phyloP scores from a whole-genome alignment of 2,113 vertebrate species.

The Cnemophilus loriae region DNA sequence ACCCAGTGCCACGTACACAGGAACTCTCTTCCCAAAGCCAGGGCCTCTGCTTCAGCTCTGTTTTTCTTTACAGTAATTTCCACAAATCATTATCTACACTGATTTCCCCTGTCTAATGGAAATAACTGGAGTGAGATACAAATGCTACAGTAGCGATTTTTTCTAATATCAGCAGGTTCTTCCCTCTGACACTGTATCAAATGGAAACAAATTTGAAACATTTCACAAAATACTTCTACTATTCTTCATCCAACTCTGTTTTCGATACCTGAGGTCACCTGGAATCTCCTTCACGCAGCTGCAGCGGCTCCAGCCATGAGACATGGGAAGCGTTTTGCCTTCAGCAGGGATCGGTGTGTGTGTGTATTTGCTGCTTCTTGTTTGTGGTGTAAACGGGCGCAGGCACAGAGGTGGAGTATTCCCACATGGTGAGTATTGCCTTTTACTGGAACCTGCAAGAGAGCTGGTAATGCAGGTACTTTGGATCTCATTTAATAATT shows the following conservation, averaged over 20 bases:
- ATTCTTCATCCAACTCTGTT: neutral
- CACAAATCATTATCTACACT: neutral
- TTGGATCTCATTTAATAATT: conserved; percentile 3
- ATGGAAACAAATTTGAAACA: neutral
- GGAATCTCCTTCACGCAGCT: neutral
- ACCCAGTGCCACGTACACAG: fast-evolving
- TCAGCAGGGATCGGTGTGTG: neutral
- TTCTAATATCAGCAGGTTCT: neutral
- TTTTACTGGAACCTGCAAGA: neutral
- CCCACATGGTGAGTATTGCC: neutral
- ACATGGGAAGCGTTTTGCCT: fast-evolving
- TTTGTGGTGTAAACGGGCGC: neutral
- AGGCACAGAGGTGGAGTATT: neutral
- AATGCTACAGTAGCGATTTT: neutral
- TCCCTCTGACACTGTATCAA: neutral
- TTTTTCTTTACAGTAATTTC: neutral
- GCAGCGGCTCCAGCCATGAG: neutral
- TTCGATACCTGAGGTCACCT: neutral
- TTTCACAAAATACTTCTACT: neutral
- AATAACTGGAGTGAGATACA: neutral
- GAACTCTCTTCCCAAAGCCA: neutral
- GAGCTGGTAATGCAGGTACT: neutral
- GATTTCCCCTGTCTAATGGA: neutral
- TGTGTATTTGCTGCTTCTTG: neutral
- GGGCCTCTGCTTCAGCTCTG: neutral